A percentile compares a stretch with the other conserved stretches of the same genome.
Evolutionary conservation across 2,888 invertebrate genomes (phyloP).

Genomic region (Celastrina argiolus): DNA sequence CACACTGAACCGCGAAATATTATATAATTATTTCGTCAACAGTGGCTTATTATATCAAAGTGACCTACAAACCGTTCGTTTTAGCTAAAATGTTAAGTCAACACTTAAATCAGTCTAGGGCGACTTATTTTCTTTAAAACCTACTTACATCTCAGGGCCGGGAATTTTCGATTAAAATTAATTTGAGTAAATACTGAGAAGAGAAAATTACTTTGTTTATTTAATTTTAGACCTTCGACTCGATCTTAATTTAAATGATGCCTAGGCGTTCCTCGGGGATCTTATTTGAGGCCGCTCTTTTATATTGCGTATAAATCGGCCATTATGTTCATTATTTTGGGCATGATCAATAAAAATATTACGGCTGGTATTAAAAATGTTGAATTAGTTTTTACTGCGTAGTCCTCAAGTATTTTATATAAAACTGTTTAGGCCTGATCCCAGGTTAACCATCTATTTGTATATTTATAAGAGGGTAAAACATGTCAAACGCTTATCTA

Average conservation of each 20-base stretch:
- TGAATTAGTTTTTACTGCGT: neutral
- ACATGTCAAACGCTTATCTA: neutral
- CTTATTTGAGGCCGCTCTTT: neutral
- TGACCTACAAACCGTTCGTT: constrained; percentile 3
- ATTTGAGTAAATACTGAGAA: neutral
- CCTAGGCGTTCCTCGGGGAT: neutral
- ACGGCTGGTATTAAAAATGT: neutral
- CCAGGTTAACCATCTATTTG: neutral
- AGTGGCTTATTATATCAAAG: neutral
- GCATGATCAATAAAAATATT: neutral
- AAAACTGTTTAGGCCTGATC: neutral
- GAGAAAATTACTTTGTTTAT: neutral
- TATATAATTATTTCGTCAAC: neutral
- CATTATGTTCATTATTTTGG: neutral
- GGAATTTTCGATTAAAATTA: neutral
- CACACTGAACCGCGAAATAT: neutral
- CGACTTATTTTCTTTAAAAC: neutral
- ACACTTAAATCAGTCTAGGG: neutral
- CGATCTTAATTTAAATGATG: neutral
- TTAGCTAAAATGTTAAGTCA: neutral
- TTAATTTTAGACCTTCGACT: neutral
- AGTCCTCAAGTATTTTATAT: neutral
- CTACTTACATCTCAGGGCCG: neutral
- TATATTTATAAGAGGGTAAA: neutral
- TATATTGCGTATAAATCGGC: neutral